Evolutionary conservation across 64 coral and sea anemone genomes (phyloP), one percentile per base, ranked within the genome.

Genomic region (Acropora tenuis): DNA sequence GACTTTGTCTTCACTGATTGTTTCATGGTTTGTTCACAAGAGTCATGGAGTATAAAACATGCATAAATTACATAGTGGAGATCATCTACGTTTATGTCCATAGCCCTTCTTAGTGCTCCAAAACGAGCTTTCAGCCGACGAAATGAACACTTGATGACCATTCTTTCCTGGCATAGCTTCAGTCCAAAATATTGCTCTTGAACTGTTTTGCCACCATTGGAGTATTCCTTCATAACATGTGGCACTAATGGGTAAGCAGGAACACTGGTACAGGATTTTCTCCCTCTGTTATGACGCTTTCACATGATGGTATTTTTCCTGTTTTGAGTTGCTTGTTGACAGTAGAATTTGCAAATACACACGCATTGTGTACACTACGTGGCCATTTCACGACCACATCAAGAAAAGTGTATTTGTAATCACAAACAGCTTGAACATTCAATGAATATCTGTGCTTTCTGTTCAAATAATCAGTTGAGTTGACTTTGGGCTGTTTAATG

Each of bases 241-340:
- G 76, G 76, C 76, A 41, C 16, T n/a, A 68, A n/a, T 12, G 65
- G 11, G 16, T 68, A 68, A 16, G 10, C 65, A 3, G 65, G 18
- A 68, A 68, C 10, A 78, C 76, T 78, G 43, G 76, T 11, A 86
- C 66, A 3, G 60, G 59, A 15, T 30, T 61, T 86, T 86, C 83
- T 40, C 68, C 83, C 44, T n/a, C 0, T 42, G 68, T 42, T 30
- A 86, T 71, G 18, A 66, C 20, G 12, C 83, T 55, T n/a, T 41
- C 68, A 42, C 83, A 86, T 2, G 83, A 61, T 43, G 83, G 83
- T 10, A 86, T 73, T 53, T 53, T 3, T 53, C 50, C 50, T 53
- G 50, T 53, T 53, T 53, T 53, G 50, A 53, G 50, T 53, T 65
- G 15, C 41, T 20, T 30, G 68, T 86, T 45, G 2, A 86, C 41